Conservation (phyloP, 2,888 invertebrate species). For the Apamea epomidion region DNA sequence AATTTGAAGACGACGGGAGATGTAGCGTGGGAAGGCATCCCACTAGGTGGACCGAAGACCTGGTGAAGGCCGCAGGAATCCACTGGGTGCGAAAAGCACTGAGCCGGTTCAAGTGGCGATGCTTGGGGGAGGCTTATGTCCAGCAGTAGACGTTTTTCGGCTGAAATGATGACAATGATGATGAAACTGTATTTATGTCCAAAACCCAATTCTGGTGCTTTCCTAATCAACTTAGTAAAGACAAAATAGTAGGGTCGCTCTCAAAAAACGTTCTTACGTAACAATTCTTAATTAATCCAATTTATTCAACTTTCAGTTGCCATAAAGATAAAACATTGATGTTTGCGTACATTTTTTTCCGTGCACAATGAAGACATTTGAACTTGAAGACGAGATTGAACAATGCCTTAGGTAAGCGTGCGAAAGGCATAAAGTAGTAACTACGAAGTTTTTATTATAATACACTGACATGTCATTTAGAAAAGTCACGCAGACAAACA, state of each 20-base stretch:
- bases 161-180: not conserved
- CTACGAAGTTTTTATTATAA: slow-evolving; percentile 56
- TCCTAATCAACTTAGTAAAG: not conserved
- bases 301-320: slow-evolving; percentile 55
- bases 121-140: not conserved
- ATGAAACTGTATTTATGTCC: not conserved
- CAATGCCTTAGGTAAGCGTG: slow-evolving; percentile 63
- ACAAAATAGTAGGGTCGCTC: not conserved
- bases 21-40: not conserved
- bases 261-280: slow-evolving; percentile 27
- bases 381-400: slow-evolving; percentile 57
- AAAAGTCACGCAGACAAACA: slow-evolving; percentile 47
- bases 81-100: not conserved
- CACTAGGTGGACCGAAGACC: not conserved
- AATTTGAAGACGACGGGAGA: not conserved
- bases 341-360: slow-evolving; percentile 56
- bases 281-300: slow-evolving; percentile 49
- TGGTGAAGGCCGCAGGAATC: not conserved
- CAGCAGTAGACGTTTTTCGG: not conserved
- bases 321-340: slow-evolving; percentile 43
- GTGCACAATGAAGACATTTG: slow-evolving; percentile 64
- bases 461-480: slow-evolving; percentile 44
- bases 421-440: slow-evolving; percentile 65
- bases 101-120: not conserved
- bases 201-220: not conserved